Evolutionary conservation across 2,113 vertebrate species (phyloP), one percentile per base, ranked within the genome.

Genomic region (Embiotoca jacksoni): DNA sequence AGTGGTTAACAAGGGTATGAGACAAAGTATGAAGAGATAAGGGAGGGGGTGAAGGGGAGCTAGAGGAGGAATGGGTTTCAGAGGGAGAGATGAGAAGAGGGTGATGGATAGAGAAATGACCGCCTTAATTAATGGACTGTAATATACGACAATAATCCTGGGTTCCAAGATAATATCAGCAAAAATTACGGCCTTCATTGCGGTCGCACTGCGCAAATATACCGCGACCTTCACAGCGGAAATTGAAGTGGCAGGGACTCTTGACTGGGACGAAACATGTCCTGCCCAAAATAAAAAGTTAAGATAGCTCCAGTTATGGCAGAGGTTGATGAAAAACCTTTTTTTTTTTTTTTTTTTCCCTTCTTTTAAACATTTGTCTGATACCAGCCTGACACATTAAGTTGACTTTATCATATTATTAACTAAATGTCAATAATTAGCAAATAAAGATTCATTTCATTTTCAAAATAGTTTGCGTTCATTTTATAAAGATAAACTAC

Each of bases 91-190:
- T 70, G 77, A 74, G 70, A 78, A 44, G 85, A 82, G 64, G 73
- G 72, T 69, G 71, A 47, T 37, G 68, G 73, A 53, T 41, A 49
- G 81, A 65, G 81, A 80, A 82, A 84, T 64, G 78, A 69, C 55
- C 7, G 6, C 35, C 80, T 82, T 89, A 90, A 93, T 90, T 92
- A 91, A 92, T 83, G 86, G 87, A 59, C 82, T 88, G 81, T 83
- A 88, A 91, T 92, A 88, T 89, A 90, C 55, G 89, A 90, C 68
- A 75, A 61, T 70, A 73, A 82, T 79, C 77, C 74, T 53, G 80
- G 62, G 65, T 85, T 92, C 92, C 85, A 84, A 90, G 88, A 92
- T 91, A 82, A 84, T 86, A 90, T 88, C 89, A 58, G 79, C 60
- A 61, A 46, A 87, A 88, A 84, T 85, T 75, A 88, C 71, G 41